Conservation (phyloP, 1,140 invertebrate species). For the Psilanteris sp. region DNA sequence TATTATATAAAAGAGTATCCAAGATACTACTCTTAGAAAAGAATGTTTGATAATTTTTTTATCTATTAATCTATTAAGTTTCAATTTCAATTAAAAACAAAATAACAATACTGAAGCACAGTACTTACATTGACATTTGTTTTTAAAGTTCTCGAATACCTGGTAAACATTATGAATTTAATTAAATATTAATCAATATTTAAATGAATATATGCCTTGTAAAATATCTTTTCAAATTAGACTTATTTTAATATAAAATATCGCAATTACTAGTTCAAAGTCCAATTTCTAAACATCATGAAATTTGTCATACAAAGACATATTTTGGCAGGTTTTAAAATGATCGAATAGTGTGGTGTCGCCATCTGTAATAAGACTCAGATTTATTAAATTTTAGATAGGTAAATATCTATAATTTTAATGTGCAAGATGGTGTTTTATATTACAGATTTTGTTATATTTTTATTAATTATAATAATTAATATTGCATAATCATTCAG, state of each 20-base stretch:
- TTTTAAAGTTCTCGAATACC: constrained; percentile 8
- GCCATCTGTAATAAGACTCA: constrained; percentile 25
- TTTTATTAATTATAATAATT: too few species aligned
- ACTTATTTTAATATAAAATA: constrained; percentile 22
- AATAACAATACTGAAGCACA: constrained; percentile 3
- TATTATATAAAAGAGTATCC: too few species aligned
- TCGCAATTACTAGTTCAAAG: constrained; percentile 29
- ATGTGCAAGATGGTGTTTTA: too few species aligned
- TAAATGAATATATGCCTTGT: not conserved
- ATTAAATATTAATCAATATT: not conserved
- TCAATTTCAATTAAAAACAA: not conserved
- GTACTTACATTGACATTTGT: constrained; percentile 23
- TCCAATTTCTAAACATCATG: constrained; percentile 19
- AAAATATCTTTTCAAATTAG: not conserved
- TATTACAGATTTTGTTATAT: too few species aligned
- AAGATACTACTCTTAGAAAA: too few species aligned
- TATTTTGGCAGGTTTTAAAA: constrained; percentile 13
- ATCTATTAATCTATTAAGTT: too few species aligned
- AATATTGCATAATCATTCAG: too few species aligned
- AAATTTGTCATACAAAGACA: constrained; percentile 12
- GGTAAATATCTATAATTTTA: too few species aligned
- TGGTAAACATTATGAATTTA: constrained; percentile 18
- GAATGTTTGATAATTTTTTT: too few species aligned
- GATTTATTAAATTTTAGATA: too few species aligned
- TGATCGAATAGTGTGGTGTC: not conserved